A percentile compares a stretch with the other conserved stretches of the same genome.
Evolutionary conservation across 2,797 vertebrate genomes (phyloP).

Genomic region (Coregonus suidteri): DNA sequence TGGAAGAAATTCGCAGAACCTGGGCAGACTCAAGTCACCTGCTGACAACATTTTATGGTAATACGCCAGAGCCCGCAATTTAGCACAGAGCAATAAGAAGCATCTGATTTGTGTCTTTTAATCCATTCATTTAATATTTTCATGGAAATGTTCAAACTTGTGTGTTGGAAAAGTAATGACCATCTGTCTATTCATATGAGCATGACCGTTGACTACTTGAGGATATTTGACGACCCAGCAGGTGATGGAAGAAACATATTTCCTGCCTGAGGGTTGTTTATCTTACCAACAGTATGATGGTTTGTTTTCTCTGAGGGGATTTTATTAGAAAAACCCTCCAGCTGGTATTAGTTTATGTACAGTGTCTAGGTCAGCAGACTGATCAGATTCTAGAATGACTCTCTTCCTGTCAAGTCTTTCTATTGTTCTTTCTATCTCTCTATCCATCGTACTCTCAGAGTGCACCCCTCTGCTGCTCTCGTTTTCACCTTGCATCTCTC

Average conservation of each 20-base stretch:
- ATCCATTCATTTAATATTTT: constrained; percentile 53
- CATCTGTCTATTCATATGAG: constrained; percentile 46
- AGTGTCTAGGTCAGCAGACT: not conserved
- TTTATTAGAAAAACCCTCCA: not conserved
- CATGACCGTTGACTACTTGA: constrained; percentile 35
- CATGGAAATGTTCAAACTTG: constrained; percentile 42
- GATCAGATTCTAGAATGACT: not conserved
- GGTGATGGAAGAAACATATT: constrained; percentile 20
- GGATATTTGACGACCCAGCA: constrained; percentile 30
- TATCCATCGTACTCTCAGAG: too few species aligned
- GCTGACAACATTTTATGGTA: constrained; percentile 41
- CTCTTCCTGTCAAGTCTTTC: too few species aligned
- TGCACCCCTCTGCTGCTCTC: not conserved
- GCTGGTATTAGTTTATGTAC: not conserved
- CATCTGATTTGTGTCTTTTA: constrained; percentile 44
- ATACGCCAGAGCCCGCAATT: constrained; percentile 13
- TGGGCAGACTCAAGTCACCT: constrained; percentile 15
- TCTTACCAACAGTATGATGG: not conserved
- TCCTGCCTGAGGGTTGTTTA: not conserved
- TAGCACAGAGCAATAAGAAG: constrained; percentile 27
- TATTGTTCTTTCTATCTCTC: too few species aligned
- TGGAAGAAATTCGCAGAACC: constrained; percentile 5
- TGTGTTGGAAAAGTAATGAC: constrained; percentile 51
- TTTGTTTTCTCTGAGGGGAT: not conserved
- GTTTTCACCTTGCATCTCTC: not conserved